Base-by-base conservation (phyloP, 2,888 invertebrate species). In the Lycaena phlaeas region DNA sequence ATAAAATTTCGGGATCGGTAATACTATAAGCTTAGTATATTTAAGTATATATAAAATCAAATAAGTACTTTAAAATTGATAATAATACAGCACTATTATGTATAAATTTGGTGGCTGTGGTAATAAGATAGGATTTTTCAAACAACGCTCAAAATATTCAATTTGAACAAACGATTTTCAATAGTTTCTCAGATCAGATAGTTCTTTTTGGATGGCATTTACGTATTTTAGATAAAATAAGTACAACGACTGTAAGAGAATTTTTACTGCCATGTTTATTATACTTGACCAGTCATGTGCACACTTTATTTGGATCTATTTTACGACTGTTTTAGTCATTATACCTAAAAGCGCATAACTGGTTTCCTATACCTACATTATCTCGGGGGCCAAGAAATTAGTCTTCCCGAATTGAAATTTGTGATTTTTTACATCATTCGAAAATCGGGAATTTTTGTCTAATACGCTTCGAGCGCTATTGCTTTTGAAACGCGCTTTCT, bases 351-450 rank as follows among this genome's bases (percentile, higher is more conserved):
- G 36, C 28, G 29, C 27, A 28, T 38, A 25, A 42, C 28, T 37
- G 26, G 17, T 37, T 37, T 22, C 27, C 18, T 31, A 10, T 22
- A n/a, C n/a, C n/a, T n/a, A 27, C n/a, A 27, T 26, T 40, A 59
- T 70, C 66, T 63, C 66, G 68, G 64, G 71, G 64, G 68, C 71
- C 71, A 73, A 72, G 59, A 46, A 46, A 51, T 50, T 61, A 64
- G 74, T 74, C 68, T 72, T 69, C 68, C 69, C 64, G 51, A 61
- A 57, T 60, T 55, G 54, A 46, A 42, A 27, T 25, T 40, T 51
- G 44, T 50, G 48, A 48, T 48, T 45, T 47, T 47, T 38, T 44
- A 45, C 36, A 39, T 50, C 42, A 36, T 25, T 28, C 38, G 29
- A 36, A 41, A 43, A 43, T 41, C 48, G 45, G 45, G 40, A 30